Conservation (phyloP, 2,797 vertebrate species). For the Podarcis siculus region DNA sequence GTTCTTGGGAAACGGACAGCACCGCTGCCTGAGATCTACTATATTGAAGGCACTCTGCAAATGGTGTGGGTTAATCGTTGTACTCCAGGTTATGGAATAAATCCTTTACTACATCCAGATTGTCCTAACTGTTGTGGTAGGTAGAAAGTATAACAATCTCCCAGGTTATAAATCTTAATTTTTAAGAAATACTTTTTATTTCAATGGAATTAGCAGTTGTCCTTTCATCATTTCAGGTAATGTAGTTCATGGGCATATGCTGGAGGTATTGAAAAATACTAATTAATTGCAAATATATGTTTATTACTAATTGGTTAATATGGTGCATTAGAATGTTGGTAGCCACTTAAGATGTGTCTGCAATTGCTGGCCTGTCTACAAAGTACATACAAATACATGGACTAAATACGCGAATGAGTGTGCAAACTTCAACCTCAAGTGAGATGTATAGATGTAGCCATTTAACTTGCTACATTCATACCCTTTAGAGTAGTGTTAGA, state of each 20-base stretch:
- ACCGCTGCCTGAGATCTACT: conserved; percentile 64
- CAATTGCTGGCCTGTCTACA: neutral
- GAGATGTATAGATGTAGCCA: neutral
- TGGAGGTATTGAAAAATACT: neutral
- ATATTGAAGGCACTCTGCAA: conserved; percentile 69
- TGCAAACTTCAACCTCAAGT: neutral
- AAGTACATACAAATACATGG: neutral
- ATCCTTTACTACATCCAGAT: conserved; percentile 55
- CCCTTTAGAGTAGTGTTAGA: neutral
- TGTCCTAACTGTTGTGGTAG: conserved; percentile 73
- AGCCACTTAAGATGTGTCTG: neutral
- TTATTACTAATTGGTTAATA: neutral
- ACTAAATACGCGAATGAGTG: neutral
- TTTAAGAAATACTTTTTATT: neutral
- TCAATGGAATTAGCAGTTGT: neutral
- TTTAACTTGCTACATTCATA: neutral
- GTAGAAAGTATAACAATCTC: conserved; percentile 9
- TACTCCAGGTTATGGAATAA: conserved; percentile 67
- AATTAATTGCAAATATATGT: neutral
- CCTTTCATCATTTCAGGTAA: neutral
- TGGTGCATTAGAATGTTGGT: neutral
- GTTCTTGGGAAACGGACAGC: conserved; percentile 44
- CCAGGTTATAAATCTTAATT: neutral
- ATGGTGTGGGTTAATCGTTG: conserved; percentile 65
- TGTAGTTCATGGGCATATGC: neutral